These are phyloP conservation scores for Oreortyx pictus DNA, from an alignment of 2,797 vertebrate genomes.

Conservation along the genomic window DNA sequence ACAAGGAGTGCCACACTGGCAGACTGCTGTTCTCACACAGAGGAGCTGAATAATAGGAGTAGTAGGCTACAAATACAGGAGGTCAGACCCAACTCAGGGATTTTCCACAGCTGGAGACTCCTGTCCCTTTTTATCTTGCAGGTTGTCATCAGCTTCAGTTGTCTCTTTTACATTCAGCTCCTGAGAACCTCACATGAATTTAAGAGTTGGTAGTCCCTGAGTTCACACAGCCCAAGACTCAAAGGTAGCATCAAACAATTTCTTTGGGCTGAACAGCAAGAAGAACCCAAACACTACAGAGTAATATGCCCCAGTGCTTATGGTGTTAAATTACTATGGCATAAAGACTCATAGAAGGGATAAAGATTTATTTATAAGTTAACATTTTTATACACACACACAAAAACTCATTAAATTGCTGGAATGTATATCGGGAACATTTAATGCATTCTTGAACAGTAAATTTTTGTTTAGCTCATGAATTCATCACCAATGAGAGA, in stretches of 20 bases:
- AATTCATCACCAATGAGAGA: slow-evolving; percentile 28
- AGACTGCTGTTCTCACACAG: neutral
- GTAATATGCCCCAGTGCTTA: neutral
- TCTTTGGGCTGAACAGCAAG: neutral
- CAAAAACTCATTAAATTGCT: slow-evolving; percentile 39
- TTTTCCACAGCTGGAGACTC: neutral
- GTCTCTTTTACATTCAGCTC: neutral
- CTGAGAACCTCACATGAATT: neutral
- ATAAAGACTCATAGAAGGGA: neutral
- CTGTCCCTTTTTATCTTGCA: neutral
- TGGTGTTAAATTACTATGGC: slow-evolving; percentile 2
- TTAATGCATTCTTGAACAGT: slow-evolving; percentile 37
- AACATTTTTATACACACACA: slow-evolving; percentile 18
- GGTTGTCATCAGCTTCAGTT: neutral
- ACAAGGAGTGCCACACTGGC: neutral
- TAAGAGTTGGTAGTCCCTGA: neutral
- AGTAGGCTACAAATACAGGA: neutral
- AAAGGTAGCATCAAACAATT: neutral
- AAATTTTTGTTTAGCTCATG: slow-evolving; percentile 31
- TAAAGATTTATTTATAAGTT: slow-evolving; percentile 40
- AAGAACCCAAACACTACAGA: neutral
- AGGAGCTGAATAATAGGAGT: neutral
- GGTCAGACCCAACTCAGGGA: neutral
- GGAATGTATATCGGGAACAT: slow-evolving; percentile 13
- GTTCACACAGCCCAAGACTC: neutral